Conservation (phyloP, 1,140 invertebrate genomes). For the Drosophila cardini region DNA sequence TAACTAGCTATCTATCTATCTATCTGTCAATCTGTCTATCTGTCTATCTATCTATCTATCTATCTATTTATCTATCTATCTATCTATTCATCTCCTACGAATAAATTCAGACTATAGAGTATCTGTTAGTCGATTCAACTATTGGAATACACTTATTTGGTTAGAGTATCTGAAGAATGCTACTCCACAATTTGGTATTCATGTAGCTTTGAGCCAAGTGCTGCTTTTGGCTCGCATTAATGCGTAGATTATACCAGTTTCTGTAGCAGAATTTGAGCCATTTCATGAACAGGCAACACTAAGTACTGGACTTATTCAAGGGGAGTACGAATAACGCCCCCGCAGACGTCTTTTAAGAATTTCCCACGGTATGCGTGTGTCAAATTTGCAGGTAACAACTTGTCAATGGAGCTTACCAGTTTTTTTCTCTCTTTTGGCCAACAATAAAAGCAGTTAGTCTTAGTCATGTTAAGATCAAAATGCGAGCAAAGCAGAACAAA, state of each 20-base stretch:
- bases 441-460: slow-evolving; percentile 29
- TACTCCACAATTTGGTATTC: not conserved
- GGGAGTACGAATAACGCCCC: slow-evolving; percentile 14
- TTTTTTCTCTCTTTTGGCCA: slow-evolving; percentile 1
- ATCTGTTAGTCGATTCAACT: slow-evolving; percentile 1
- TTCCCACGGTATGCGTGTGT: slow-evolving; percentile 53
- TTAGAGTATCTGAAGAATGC: not conserved
- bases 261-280: not conserved
- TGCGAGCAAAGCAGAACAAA: not conserved
- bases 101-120: not conserved
- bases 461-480: slow-evolving; percentile 23
- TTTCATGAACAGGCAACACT: not conserved
- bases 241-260: slow-evolving; percentile 33
- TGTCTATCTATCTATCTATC: too few species aligned
- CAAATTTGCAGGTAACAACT: slow-evolving; percentile 12
- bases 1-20: too few species aligned
- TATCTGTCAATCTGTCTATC: too few species aligned
- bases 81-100: too few species aligned
- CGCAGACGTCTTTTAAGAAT: slow-evolving; percentile 30
- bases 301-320: not conserved
- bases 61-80: too few species aligned
- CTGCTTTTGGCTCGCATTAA: slow-evolving; percentile 12
- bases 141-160: too few species aligned
- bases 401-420: slow-evolving; percentile 29
- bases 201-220: slow-evolving; percentile 5